Percentiles rank a stretch among this genome's conserved stretches.
phyloP scores from a whole-genome alignment of 1,140 invertebrate genomes.

The Drosophila pectinifera region DNA sequence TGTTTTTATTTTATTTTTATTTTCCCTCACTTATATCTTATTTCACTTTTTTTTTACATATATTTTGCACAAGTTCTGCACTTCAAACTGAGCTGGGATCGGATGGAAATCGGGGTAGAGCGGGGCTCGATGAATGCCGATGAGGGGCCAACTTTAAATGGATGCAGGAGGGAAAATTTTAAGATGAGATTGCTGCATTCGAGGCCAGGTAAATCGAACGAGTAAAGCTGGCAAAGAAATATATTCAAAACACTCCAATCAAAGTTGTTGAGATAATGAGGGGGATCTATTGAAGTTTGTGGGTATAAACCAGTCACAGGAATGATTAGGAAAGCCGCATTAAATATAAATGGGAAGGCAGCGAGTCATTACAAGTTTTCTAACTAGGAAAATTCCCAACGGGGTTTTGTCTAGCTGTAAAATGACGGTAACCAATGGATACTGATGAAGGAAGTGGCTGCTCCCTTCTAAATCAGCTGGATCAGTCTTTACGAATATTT shows the following conservation, averaged over 20 bases:
- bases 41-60: constrained; percentile 5
- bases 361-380: not conserved
- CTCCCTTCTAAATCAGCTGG: not conserved
- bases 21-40: not conserved
- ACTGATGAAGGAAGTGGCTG: not conserved
- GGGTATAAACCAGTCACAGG: not conserved
- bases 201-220: constrained; percentile 23
- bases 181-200: constrained; percentile 56
- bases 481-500: no score
- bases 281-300: constrained; percentile 24
- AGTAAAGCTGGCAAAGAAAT: not conserved
- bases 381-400: not conserved
- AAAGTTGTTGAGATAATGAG: constrained; percentile 39
- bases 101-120: not conserved
- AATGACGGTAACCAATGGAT: no score
- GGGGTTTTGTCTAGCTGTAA: not conserved
- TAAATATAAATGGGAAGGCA: not conserved
- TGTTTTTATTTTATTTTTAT: constrained; percentile 18
- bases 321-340: not conserved
- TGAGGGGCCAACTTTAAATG: constrained; percentile 45
- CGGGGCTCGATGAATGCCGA: constrained; percentile 10
- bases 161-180: constrained; percentile 43
- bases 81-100: constrained; percentile 38
- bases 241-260: constrained; percentile 28
- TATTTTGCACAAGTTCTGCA: constrained; percentile 55